phyloP scores from a whole-genome alignment of 1,140 invertebrate genomes.

The Drosophila rhopaloa region DNA sequence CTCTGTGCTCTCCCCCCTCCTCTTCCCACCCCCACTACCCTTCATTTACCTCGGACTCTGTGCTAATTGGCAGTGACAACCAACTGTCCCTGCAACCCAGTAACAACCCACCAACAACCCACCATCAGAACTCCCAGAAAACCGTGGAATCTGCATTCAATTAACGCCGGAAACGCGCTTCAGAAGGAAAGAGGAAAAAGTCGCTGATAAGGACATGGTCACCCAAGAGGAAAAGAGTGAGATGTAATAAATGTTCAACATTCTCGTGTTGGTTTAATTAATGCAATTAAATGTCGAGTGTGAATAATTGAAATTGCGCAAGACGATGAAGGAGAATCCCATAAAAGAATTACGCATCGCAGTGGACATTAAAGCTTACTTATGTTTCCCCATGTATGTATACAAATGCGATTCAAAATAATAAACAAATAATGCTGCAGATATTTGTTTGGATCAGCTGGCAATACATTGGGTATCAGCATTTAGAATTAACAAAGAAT shows the following conservation, averaged over 20 bases:
- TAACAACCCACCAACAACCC: background rate
- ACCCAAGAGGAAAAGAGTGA: slow-evolving; percentile 2
- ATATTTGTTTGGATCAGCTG: slow-evolving; percentile 18
- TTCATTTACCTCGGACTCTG: slow-evolving; percentile 1
- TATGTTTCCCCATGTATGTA: slow-evolving; percentile 7
- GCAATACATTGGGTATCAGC: slow-evolving; percentile 15
- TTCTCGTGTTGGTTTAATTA: slow-evolving; percentile 58
- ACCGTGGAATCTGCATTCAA: slow-evolving; percentile 48
- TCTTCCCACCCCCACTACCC: background rate
- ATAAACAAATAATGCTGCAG: slow-evolving; percentile 16
- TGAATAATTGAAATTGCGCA: slow-evolving; percentile 55
- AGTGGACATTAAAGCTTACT: background rate
- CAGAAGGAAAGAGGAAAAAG: slow-evolving; percentile 24
- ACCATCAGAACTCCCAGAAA: background rate
- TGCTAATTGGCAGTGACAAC: slow-evolving; percentile 45
- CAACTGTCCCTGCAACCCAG: slow-evolving; percentile 12
- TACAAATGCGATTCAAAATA: slow-evolving; percentile 7
- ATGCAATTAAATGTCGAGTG: slow-evolving; percentile 50
- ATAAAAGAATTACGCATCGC: slow-evolving; percentile 35
- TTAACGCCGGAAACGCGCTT: slow-evolving; percentile 54
- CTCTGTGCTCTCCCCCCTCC: too few species aligned
- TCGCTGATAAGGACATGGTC: slow-evolving; percentile 44
- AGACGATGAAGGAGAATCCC: slow-evolving; percentile 20
- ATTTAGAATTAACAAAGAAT: background rate
- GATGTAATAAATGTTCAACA: slow-evolving; percentile 56